These are phyloP conservation scores for Spodoptera picta DNA, from an alignment of 2,888 invertebrate species.

Conservation along the genomic window DNA sequence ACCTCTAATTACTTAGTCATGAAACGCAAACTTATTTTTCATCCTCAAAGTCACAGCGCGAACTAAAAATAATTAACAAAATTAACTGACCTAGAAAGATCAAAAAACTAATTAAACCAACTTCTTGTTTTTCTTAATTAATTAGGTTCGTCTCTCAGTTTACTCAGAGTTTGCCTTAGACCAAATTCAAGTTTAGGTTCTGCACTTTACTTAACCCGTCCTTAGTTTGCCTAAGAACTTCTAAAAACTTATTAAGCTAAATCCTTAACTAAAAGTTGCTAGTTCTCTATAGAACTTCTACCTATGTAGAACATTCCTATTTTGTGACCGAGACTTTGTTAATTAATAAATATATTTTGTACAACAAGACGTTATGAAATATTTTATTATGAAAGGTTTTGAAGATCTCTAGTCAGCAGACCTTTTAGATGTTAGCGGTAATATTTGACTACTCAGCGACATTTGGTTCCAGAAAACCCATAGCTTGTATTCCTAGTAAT, in stretches of 20 bases:
- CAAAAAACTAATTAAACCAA: conserved; percentile 18
- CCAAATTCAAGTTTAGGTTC: conserved; percentile 29
- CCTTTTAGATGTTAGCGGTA: too few relatives aligned
- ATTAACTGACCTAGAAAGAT: conserved; percentile 8
- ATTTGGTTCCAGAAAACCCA: too few relatives aligned
- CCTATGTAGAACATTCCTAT: conserved; percentile 17
- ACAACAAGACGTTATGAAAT: background rate
- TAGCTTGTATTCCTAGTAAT: too few relatives aligned
- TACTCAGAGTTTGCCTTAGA: conserved; percentile 36
- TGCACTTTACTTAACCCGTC: conserved; percentile 36
- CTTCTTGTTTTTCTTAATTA: conserved; percentile 42
- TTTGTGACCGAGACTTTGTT: conserved; percentile 1
- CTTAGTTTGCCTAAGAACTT: conserved; percentile 34
- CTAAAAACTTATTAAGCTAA: conserved; percentile 37
- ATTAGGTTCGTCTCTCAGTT: conserved; percentile 34
- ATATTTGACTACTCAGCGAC: too few relatives aligned
- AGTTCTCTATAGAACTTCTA: conserved; percentile 3
- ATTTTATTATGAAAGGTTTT: background rate
- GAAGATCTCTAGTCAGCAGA: too few relatives aligned
- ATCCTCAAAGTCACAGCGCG: background rate
- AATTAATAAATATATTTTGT: conserved; percentile 15
- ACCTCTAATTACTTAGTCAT: background rate
- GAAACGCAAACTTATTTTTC: background rate
- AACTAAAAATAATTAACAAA: conserved; percentile 9
- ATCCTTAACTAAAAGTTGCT: conserved; percentile 16